These are phyloP conservation scores for Synaphobranchus kaupii DNA, from an alignment of 2,797 vertebrate species.

Conservation along the genomic window DNA sequence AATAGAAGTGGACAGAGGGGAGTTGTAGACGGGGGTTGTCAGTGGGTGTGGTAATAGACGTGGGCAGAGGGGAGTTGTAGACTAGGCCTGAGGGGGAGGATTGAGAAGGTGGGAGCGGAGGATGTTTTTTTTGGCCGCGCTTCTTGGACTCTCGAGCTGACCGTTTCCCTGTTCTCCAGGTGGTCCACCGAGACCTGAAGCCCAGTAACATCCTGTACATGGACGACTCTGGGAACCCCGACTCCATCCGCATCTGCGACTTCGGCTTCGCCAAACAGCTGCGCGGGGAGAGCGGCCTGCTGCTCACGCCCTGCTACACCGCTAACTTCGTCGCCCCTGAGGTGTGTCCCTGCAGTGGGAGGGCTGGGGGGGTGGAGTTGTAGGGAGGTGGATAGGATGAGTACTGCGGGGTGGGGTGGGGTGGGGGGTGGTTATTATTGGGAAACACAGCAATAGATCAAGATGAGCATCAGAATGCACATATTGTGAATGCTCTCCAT, in stretches of 20 bases:
- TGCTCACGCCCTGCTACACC: conserved; percentile 95
- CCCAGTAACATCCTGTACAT: conserved; percentile 98
- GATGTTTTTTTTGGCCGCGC: not conserved
- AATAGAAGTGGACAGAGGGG: too few species aligned
- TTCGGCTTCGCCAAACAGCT: conserved; percentile 98
- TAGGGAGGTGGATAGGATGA: not conserved
- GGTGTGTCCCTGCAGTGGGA: conserved; percentile 64
- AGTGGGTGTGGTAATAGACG: too few species aligned
- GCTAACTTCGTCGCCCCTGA: conserved; percentile 98
- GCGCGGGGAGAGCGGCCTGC: conserved; percentile 89
- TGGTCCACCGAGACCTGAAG: conserved; percentile 96
- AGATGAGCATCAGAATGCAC: not conserved
- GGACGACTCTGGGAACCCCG: conserved; percentile 92
- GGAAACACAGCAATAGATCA: not conserved
- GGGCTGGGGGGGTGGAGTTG: not conserved
- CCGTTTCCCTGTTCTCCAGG: conserved; percentile 64
- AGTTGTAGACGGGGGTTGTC: not conserved
- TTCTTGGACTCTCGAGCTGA: not conserved
- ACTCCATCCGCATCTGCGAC: conserved; percentile 96
- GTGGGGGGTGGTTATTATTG: not conserved
- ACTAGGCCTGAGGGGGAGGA: not conserved
- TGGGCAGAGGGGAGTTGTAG: too few species aligned
- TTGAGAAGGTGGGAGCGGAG: not conserved
- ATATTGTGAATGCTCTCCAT: not conserved
- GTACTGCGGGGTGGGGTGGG: not conserved